Base-by-base conservation (phyloP, 2,888 invertebrate genomes). In the Margaritifera margaritifera region DNA sequence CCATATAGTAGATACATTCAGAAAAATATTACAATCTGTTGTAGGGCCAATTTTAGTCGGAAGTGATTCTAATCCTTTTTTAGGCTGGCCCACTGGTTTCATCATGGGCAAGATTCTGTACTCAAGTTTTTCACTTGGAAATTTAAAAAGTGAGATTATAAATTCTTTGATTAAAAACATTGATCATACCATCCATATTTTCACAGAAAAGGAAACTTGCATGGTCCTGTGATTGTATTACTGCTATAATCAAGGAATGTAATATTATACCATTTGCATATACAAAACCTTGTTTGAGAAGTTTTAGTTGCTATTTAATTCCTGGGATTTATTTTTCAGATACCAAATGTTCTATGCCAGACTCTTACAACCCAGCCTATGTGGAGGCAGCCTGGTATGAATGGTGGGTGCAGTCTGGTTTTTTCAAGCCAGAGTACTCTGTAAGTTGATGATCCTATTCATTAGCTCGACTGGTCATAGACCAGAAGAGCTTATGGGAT, bases 331-430 rank as follows among this genome's bases (percentile, higher is more conserved):
- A 11, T 59, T 19, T 62, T 72, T 58, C 72, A 89, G 89, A 89
- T 72, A 84, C 86, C 22, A 79, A 70, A 11, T 81, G 87, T 77
- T 72, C 85, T 6, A 88, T 99, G 92, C 99, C 99, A 0, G 96
- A 97, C 91, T 94, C 97, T 0, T 99, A 99, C 91, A 97, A 95
- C 90, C 99, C 99, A 0, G 93, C 93, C 75, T 99, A 95, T 92
- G 99, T 99, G 11, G 99, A 99, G 91, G 96, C 98, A 6, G 96
- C 95, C 6, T 99, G 99, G 99, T 99, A 99, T 88, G 91, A 94
- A 53, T 99, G 99, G 99, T 99, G 99, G 99, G 97, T 98, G 89
- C 95, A 97, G 84, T 92, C 95, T 89, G 98, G 98, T 6, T 99
- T 97, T 91, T 99, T 99, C 89, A 97, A 95, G 89, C 99, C 99